Evolutionary conservation across 2,888 invertebrate species (phyloP).

Genomic region (Uropetala carovei): DNA sequence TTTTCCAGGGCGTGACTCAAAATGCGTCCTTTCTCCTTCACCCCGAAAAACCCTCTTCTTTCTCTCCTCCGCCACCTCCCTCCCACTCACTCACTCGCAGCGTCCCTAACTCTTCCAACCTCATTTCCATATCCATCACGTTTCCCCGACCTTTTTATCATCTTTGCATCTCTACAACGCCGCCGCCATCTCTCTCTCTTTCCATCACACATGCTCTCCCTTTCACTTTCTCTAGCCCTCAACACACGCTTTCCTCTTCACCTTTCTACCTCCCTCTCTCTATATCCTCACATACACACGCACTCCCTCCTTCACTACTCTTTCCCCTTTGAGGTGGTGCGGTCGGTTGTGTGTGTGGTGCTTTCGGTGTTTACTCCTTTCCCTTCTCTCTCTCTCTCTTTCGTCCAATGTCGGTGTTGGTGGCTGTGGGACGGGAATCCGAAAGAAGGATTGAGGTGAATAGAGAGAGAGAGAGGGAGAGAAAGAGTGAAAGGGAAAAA

Average conservation of each 20-base stretch:
- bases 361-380: constrained; percentile 20
- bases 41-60: neutral
- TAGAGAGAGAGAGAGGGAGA: neutral
- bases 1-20: neutral
- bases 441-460: too few species aligned
- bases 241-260: constrained; percentile 35
- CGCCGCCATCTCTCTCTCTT: too few species aligned
- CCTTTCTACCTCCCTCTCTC: too few species aligned
- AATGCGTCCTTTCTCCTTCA: neutral
- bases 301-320: too few species aligned
- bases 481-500: constrained; percentile 13
- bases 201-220: neutral
- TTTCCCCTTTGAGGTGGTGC: constrained; percentile 16
- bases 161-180: neutral
- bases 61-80: neutral
- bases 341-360: neutral
- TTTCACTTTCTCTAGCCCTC: constrained; percentile 66
- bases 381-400: neutral
- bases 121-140: constrained; percentile 32
- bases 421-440: too few species aligned
- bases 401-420: too few species aligned
- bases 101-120: neutral
- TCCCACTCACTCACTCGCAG: neutral
- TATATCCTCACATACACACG: too few species aligned
- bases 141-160: constrained; percentile 1